Conservation (phyloP, 1,140 invertebrate species). For the Campoletis sonorensis region DNA sequence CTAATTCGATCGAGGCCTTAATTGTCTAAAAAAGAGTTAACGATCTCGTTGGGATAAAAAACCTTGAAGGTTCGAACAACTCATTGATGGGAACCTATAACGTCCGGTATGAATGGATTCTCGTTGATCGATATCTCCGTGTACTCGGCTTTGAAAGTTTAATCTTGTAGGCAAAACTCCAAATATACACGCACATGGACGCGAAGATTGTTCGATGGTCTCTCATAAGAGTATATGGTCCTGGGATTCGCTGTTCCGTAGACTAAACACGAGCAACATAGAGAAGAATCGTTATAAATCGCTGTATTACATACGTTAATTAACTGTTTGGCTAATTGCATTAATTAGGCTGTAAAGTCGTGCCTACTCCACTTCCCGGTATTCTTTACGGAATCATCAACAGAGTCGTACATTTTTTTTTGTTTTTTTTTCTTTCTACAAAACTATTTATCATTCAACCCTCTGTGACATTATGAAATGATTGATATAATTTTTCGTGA, state of each 20-base stretch:
- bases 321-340: slow-evolving; percentile 71
- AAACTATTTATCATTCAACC: too few species aligned
- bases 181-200: neutral
- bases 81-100: slow-evolving; percentile 7
- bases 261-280: slow-evolving; percentile 54
- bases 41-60: slow-evolving; percentile 5
- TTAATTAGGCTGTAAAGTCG: slow-evolving; percentile 74
- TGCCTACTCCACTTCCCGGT: slow-evolving; percentile 57
- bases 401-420: too few species aligned
- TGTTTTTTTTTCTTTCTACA: too few species aligned
- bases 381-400: neutral
- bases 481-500: too few species aligned
- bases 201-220: neutral
- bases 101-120: neutral
- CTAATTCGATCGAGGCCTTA: slow-evolving; percentile 16
- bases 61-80: neutral
- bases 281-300: slow-evolving; percentile 66
- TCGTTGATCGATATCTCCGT: too few species aligned
- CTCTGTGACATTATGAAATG: too few species aligned
- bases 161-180: neutral
- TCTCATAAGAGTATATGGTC: slow-evolving; percentile 25
- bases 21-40: slow-evolving; percentile 21
- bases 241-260: slow-evolving; percentile 66
- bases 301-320: slow-evolving; percentile 72
- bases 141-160: neutral